Evolutionary conservation across 2,888 invertebrate species (phyloP), one percentile per base, ranked within the genome.

Genomic region (Herminia tarsipennalis): DNA sequence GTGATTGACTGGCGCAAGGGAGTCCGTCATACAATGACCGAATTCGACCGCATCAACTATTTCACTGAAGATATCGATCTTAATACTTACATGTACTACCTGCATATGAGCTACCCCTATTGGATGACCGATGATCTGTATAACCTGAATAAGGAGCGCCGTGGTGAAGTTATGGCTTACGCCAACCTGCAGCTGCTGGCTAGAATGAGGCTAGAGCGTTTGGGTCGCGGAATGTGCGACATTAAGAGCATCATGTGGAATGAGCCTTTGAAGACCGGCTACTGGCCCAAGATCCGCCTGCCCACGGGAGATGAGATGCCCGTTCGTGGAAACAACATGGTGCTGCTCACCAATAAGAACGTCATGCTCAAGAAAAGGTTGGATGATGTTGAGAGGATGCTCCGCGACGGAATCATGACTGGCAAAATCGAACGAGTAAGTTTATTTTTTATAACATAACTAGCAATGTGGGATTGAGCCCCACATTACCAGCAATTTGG

Each of bases 11-110:
- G 95, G 91, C 94, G 95, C 76, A 94, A 94, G 57, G 94, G 93
- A 30, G 82, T 92, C 47, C 93, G 94, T 55, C 88, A 92, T 54
- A 83, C 93, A 17, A 54, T 93, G 24, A 91, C 93, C 66, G 88
- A 93, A 33, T 94, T 94, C 41, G 94, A 95, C 70, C 85, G 88
- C 14, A 67, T 96, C 49, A 87, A 92, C 30, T 96, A 96, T 83
- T 96, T 94, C 88, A 93, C 93, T 12, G 96, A 96, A 76, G 96
- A 97, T 76, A 86, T 96, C 37, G 96, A 95, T 55, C 86, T 96
- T 8, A 96, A 95, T 82, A 83, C 94, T 8, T 95, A 94, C 89
- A 94, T 94, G 87, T 94, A 94, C 84, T 93, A 94, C 79, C 88
- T 92, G 78, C 93, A 94, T 72, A 86, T 94, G 76, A 93, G 93